Percentiles rank a stretch among this genome's conserved stretches.
phyloP scores from a whole-genome alignment of 2,888 invertebrate genomes.

The Scaptodrosophila latifasciaeformis region DNA sequence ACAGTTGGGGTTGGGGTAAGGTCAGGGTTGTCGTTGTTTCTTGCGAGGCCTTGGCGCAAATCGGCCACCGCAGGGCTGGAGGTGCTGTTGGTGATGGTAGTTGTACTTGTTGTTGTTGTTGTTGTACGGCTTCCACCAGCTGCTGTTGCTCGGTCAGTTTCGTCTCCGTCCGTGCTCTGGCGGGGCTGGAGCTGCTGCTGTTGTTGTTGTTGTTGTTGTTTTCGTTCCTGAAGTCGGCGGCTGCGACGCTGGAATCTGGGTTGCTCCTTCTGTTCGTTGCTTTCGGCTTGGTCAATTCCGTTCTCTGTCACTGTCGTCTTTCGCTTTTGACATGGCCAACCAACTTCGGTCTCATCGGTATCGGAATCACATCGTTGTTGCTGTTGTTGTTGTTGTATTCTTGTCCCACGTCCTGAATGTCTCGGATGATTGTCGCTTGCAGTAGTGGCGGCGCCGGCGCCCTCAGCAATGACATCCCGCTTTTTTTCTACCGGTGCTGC shows the following conservation, averaged over 20 bases:
- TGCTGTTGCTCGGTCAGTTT: constrained; percentile 21
- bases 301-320: no score
- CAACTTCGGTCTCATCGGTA: background rate
- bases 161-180: no score
- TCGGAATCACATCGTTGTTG: constrained; percentile 9
- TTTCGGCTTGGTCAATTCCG: no score
- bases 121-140: constrained; percentile 21
- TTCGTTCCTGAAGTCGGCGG: constrained; percentile 2
- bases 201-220: no score
- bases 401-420: constrained; percentile 25
- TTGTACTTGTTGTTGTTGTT: constrained; percentile 13
- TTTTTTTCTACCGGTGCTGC: constrained; percentile 72
- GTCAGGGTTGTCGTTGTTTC: no score
- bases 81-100: constrained; percentile 6
- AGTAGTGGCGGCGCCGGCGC: constrained; percentile 16
- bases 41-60: no score
- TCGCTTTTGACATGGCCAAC: no score
- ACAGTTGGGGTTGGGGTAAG: no score
- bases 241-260: constrained; percentile 11
- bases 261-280: background rate
- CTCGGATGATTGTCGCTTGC: constrained; percentile 26
- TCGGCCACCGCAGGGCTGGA: no score
- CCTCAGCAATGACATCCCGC: constrained; percentile 36
- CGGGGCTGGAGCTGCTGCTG: background rate
- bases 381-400: constrained; percentile 17